Evolutionary conservation across 2,113 vertebrate species (phyloP), one percentile per base, ranked within the genome.

Genomic region (Hepsetus odoe): DNA sequence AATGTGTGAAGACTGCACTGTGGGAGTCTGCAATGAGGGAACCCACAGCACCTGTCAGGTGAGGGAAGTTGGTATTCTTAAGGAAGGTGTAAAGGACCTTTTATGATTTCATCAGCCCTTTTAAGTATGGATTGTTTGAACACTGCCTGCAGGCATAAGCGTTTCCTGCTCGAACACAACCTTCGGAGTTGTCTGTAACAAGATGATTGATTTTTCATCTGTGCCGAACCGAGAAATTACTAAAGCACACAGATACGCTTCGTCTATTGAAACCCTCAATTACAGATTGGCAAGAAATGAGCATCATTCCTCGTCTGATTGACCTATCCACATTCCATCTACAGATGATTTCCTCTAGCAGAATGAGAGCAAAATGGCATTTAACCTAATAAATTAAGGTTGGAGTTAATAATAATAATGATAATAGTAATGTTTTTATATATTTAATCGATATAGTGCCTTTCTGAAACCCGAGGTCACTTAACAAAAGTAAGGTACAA

Each of bases 81-180:
- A 65, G 10, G 33, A 20, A 32, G 20, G 30, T 62, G 32, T 62
- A 32, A 35, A n/a, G 61, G 1, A 22, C 22, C 35, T 65, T 65
- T 65, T 28, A n/a, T 65, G 61, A 65, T 65, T 65, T 65, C 32
- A 65, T 65, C 61, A 65, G 61, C 61, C 33, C 33, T 35, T 65
- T 65, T 65, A 65, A 65, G n/a, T 65, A 33, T 35, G 61, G 61
- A 38, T 38, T 10, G 20, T 38, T 65, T 33, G 61, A 55, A 55
- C 33, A n/a, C 33, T n/a, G 32, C 32, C 61, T 38, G 33, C 18
- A n/a, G 61, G 61, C 32, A 11, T 0, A 20, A 22, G 32, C 16
- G 8, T 33, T 65, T 13, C 8, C 20, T 65, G 8, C 32, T 38
- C 5, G n/a, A 35, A 24, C n/a, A 24, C 51, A 55, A 13, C 51